Conservation (phyloP, 1,140 invertebrate genomes). For the Cherax destructor region DNA sequence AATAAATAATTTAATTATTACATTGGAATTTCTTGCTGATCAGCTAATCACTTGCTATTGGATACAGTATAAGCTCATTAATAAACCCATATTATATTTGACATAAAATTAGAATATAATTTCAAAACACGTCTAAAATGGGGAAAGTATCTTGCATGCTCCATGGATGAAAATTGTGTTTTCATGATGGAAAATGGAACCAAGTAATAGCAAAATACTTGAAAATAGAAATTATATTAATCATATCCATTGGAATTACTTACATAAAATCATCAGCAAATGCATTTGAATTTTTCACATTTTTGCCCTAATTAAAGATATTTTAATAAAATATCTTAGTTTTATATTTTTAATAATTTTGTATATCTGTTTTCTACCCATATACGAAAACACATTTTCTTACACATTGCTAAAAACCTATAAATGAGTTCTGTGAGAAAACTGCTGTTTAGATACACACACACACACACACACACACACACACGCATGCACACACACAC, state of each 20-base stretch:
- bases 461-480: not conserved
- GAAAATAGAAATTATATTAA: not conserved
- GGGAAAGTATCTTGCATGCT: slow-evolving; percentile 18
- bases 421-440: not conserved
- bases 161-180: slow-evolving; percentile 16
- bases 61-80: not conserved
- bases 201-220: not conserved
- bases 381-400: not conserved
- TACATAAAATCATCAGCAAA: too few relatives aligned
- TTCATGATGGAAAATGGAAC: not conserved
- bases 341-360: too few relatives aligned
- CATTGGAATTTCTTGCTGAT: not conserved
- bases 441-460: not conserved
- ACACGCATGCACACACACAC: too few relatives aligned
- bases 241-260: not conserved
- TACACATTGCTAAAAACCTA: not conserved
- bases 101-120: not conserved
- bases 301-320: too few relatives aligned
- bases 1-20: not conserved
- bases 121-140: not conserved
- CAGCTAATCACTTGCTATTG: not conserved
- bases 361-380: not conserved
- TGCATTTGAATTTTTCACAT: too few relatives aligned
- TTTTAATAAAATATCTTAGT: too few relatives aligned
- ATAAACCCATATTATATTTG: not conserved